phyloP scores from a whole-genome alignment of 1,140 invertebrate species.

The Pseudoatta argentina region DNA sequence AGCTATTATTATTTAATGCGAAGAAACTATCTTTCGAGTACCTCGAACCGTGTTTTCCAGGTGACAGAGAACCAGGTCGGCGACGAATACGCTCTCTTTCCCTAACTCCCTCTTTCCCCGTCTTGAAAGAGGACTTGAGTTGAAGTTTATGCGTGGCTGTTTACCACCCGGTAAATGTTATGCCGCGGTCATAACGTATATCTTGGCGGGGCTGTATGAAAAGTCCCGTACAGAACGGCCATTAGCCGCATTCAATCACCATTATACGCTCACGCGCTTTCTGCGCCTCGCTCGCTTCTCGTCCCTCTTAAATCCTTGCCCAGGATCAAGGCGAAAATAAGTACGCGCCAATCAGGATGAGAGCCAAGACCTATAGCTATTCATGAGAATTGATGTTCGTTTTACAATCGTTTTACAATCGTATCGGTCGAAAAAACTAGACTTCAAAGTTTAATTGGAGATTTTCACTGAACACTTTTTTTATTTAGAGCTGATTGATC shows the following conservation, averaged over 20 bases:
- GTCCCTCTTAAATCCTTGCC: conserved; percentile 68
- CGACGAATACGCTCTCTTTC: background rate
- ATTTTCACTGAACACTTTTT: background rate
- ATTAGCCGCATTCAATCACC: conserved; percentile 78
- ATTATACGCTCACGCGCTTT: conserved; percentile 75
- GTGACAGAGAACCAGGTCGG: background rate
- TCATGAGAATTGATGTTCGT: conserved; percentile 24
- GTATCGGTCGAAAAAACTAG: background rate
- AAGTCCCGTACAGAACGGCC: conserved; percentile 71
- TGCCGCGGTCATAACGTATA: conserved; percentile 72
- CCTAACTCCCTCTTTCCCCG: background rate
- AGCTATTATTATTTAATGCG: conserved; percentile 26
- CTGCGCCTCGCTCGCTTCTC: conserved; percentile 61
- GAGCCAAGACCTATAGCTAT: background rate
- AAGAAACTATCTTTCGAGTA: background rate
- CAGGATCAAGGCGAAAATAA: conserved; percentile 65
- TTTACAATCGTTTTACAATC: background rate
- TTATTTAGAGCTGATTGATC: background rate
- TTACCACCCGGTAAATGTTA: conserved; percentile 75
- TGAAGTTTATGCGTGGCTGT: conserved; percentile 67
- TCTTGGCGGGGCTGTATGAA: conserved; percentile 61
- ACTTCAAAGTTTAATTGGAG: background rate
- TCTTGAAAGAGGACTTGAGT: conserved; percentile 19
- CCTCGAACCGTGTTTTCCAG: background rate
- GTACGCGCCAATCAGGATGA: conserved; percentile 16